Conservation (phyloP, 2,888 invertebrate species). For the Glaucopsyche alexis region DNA sequence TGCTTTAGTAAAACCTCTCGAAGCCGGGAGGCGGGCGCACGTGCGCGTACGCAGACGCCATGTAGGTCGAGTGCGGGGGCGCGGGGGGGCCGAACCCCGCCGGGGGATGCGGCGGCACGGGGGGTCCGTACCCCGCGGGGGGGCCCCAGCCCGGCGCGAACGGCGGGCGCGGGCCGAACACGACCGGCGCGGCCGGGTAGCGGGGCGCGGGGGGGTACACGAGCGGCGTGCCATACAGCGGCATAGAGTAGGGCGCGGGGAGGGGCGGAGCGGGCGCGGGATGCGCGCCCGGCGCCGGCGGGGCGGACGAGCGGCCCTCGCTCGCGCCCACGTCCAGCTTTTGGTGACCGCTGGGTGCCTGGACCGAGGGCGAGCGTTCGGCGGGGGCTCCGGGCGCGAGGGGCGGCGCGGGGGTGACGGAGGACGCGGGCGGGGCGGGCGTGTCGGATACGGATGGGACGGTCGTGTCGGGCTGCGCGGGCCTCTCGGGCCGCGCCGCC, state of each 20-base stretch:
- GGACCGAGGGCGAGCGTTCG: neutral
- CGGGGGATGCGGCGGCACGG: neutral
- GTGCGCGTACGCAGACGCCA: neutral
- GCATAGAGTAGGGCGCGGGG: neutral
- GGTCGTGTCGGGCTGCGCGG: neutral
- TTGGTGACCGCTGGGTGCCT: neutral
- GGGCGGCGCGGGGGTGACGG: neutral
- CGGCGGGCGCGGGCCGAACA: neutral
- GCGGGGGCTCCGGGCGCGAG: neutral
- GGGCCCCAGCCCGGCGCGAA: neutral
- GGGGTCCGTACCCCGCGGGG: neutral
- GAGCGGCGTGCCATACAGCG: too few species aligned
- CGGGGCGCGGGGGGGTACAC: neutral
- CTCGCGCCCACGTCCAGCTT: neutral
- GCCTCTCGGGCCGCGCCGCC: neutral
- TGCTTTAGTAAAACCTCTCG: conserved; percentile 2
- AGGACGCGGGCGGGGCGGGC: neutral
- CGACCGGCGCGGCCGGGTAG: neutral
- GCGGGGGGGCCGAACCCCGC: neutral
- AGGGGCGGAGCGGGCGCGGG: neutral
- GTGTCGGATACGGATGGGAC: neutral
- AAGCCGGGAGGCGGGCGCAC: conserved; percentile 10
- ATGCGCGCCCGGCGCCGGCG: neutral
- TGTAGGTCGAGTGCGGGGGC: neutral
- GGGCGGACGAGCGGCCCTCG: neutral